Evolutionary conservation across 2,113 vertebrate species (phyloP).

Genomic region (Australoheros scitulus): DNA sequence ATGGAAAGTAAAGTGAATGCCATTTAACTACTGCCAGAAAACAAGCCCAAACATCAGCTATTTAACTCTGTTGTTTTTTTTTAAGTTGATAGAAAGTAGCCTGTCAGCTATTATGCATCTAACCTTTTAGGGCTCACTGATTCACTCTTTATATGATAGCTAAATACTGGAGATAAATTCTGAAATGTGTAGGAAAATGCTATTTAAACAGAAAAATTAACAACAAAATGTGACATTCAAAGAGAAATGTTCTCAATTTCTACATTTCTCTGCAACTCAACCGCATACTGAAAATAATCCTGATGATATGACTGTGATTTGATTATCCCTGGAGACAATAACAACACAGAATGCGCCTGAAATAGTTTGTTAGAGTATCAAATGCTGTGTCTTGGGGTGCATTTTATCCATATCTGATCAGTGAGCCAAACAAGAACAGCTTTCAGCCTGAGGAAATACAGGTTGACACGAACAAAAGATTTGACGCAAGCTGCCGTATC

Average conservation of each 20-base stretch:
- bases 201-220: not conserved
- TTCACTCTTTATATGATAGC: too few relatives aligned
- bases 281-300: not conserved
- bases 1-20: not conserved
- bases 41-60: not conserved
- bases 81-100: not conserved
- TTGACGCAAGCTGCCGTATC: not conserved
- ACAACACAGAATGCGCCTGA: not conserved
- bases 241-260: not conserved
- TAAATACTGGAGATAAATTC: too few relatives aligned
- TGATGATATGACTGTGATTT: not conserved
- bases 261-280: not conserved
- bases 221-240: not conserved
- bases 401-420: not conserved
- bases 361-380: not conserved
- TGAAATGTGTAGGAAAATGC: not conserved
- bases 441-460: not conserved
- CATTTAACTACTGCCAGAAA: not conserved
- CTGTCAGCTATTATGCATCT: not conserved
- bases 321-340: not conserved
- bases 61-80: not conserved
- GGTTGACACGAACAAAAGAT: not conserved
- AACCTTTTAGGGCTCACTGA: rapidly evolving
- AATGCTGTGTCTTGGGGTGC: not conserved
- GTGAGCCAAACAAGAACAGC: not conserved